phyloP scores from a whole-genome alignment of 2,888 invertebrate species.

The Limulus polyphemus region DNA sequence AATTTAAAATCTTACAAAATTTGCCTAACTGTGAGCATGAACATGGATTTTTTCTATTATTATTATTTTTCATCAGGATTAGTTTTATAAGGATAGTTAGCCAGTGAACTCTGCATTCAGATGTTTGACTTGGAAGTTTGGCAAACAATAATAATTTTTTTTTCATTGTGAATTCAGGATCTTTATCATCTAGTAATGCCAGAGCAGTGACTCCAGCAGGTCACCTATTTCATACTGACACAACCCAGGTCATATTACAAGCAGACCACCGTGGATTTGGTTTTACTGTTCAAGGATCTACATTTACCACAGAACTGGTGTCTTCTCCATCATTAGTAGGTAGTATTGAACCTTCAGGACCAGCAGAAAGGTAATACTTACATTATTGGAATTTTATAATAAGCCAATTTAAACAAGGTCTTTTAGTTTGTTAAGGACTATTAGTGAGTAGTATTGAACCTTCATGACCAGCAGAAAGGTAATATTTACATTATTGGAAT shows the following conservation, averaged over 20 bases:
- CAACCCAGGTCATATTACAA: constrained; percentile 42
- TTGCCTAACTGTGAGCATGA: too few relatives aligned
- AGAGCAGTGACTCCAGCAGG: constrained; percentile 25
- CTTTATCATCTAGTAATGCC: constrained; percentile 2
- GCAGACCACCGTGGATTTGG: constrained; percentile 44
- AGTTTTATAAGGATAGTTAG: too few relatives aligned
- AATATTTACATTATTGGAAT: too few relatives aligned
- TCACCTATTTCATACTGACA: constrained; percentile 45
- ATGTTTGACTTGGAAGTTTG: too few relatives aligned
- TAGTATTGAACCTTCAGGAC: constrained; percentile 44
- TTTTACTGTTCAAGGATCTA: constrained; percentile 40
- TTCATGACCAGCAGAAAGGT: constrained; percentile 29
- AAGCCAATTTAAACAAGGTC: too few relatives aligned
- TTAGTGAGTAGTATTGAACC: constrained; percentile 44
- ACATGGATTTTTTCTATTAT: too few relatives aligned
- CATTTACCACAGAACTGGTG: constrained; percentile 31
- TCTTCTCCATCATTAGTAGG: constrained; percentile 40
- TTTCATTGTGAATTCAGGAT: neutral
- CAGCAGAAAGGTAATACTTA: constrained; percentile 45
- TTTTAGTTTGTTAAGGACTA: too few relatives aligned
- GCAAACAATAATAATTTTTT: too few relatives aligned
- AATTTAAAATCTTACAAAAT: too few relatives aligned
- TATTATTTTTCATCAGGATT: too few relatives aligned
- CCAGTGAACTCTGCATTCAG: too few relatives aligned
- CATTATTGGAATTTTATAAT: too few relatives aligned